Base-by-base conservation (phyloP, 2,797 vertebrate species). In the Brachyalestes nurse region DNA sequence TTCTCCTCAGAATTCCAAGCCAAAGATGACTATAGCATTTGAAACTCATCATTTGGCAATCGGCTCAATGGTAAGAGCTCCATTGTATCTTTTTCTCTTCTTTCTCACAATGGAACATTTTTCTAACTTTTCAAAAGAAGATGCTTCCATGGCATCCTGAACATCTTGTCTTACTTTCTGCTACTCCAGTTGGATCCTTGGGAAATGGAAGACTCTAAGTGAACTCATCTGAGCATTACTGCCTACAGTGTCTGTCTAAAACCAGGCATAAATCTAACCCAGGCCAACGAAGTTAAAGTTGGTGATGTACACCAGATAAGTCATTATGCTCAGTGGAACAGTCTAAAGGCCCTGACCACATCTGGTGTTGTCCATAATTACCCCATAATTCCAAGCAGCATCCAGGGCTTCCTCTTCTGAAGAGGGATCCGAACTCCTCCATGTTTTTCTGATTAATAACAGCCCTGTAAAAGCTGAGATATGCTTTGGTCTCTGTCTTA, bases 291-390 rank as follows among this genome's bases (percentile, higher is more conserved):
- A 34, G 51, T 64, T 25, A 66, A 49, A 73, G 65, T 5, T 8
- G 7, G 5, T 82, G 58, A 72, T 72, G 12, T 58, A n/a, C 49
- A 72, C 16, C 66, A 82, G 58, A 77, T 57, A 65, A 57, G 9
- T 51, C 5, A 7, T 58, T 69, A 72, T 72, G 55, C 34, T 62
- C 28, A 28, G n/a, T 42, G n/a, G 62, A 69, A 61, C 38, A 17
- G 34, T 34, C 40, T 49, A 53, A 78, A 61, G 71, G 67, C 45
- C 8, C 40, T 65, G 58, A 57, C 77, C 74, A 34, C 75, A 57
- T 87, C 55, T 73, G 75, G 75, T 82, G 85, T 79, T 86, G 58
- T 71, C 49, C 67, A 72, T 82, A 78, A 83, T 90, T 88, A 85
- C 71, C 72, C 67, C 53, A 67, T 82, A 73, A 73, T 77, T 77